Evolutionary conservation across 2,888 invertebrate genomes (phyloP), one percentile per base, ranked within the genome.

Genomic region (Dryobotodes eremita): DNA sequence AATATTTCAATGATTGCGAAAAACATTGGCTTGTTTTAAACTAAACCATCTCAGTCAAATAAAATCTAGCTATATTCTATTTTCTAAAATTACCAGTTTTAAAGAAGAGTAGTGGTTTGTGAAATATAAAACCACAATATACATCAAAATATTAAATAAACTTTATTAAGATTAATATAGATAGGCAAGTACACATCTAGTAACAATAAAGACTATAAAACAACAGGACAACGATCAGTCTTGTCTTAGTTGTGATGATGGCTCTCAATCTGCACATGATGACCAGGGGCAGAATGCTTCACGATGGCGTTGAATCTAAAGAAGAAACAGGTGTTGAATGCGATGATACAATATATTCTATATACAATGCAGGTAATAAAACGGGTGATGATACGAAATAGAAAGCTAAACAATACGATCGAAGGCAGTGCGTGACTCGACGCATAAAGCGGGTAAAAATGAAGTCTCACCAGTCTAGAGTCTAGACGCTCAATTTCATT

Each of bases 271-370:
- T 95, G 94, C 2, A 94, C 95, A 57, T 95, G 95, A 46, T 96
- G 96, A 11, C 94, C 93, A 11, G 97, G 96, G 0, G 96, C 96
- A 8, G 97, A 94, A 85, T 97, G 97, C 85, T 97, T 97, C 11
- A 97, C 97, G 4, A 97, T 94, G 1, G 97, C 97, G 87, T 97
- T 97, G 90, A 97, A 97, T 82, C 97, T 97, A 92, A 26, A 89
- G 91, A 70, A 76, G 65, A 89, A 86, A 79, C 57, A 82, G 53
- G 13, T n/a, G 48, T 55, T 70, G 17, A 20, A 79, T 53, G 1
- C 53, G 20, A 15, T 53, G n/a, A 65, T 65, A 64, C 6, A 72
- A 53, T 15, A 65, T 36, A 71, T 64, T 64, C n/a, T 71, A 57
- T 23, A 72, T 36, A 23, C 61, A 64, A n/a, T 62, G n/a, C 59